A percentile compares a stretch with the other conserved stretches of the same genome.
Conservation (phyloP, 2,888 invertebrate species). For the Cephus pulcher region DNA sequence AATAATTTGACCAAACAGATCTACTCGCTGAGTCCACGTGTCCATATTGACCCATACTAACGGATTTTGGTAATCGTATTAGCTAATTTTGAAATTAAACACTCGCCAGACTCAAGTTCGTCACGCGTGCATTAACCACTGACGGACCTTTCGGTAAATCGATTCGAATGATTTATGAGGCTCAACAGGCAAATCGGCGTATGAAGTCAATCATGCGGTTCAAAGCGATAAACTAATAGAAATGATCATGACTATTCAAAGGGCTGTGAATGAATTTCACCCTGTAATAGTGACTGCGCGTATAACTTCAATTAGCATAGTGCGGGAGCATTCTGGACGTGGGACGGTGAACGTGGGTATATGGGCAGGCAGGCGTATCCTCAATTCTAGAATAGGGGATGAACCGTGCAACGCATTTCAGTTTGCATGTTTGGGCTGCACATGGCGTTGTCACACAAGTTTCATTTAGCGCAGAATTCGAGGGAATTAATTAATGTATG, state of each 20-base stretch:
- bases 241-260: not conserved
- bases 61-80: not conserved
- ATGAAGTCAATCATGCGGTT: not conserved
- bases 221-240: not conserved
- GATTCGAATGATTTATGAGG: not conserved
- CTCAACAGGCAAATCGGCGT: not conserved
- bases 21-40: not conserved
- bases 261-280: not conserved
- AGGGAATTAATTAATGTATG: constrained; percentile 32
- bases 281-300: not conserved
- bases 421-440: constrained; percentile 3
- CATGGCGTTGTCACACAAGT: constrained; percentile 27
- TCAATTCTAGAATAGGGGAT: constrained; percentile 5
- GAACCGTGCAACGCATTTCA: constrained; percentile 11
- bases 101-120: not conserved
- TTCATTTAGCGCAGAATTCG: constrained; percentile 28
- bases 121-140: not conserved
- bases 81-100: not conserved
- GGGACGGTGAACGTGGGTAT: not conserved
- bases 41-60: not conserved
- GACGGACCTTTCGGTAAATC: not conserved
- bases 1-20: not conserved
- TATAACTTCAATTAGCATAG: constrained; percentile 19
- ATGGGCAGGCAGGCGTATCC: constrained; percentile 5
- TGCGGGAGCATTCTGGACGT: not conserved